Conservation (phyloP, 2,888 invertebrate species). For the Eupithecia tripunctaria region DNA sequence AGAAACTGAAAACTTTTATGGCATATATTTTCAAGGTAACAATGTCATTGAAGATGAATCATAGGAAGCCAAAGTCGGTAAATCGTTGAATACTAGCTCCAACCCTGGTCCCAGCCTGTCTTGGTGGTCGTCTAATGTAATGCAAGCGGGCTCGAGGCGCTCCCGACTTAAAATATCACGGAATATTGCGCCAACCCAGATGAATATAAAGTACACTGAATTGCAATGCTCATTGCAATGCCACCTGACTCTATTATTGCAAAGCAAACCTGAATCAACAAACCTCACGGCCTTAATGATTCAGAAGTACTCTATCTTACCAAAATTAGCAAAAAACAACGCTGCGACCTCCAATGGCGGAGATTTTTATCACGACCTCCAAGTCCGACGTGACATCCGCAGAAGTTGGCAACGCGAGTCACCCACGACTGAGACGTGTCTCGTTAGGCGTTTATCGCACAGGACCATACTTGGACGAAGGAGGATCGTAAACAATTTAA, state of each 20-base stretch:
- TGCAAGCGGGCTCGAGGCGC: conserved; percentile 70
- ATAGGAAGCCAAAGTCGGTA: neutral
- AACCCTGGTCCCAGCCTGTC: conserved; percentile 53
- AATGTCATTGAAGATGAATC: neutral
- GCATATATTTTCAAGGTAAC: neutral
- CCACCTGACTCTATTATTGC: conserved; percentile 33
- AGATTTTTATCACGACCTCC: conserved; percentile 66
- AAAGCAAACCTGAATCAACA: conserved; percentile 21
- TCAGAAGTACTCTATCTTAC: conserved; percentile 38
- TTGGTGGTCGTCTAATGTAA: conserved; percentile 76
- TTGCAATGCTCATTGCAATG: conserved; percentile 45
- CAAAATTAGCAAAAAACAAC: conserved; percentile 51
- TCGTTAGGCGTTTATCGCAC: conserved; percentile 66
- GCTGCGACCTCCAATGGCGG: conserved; percentile 54
- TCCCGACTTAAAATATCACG: conserved; percentile 76
- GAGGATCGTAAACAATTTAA: conserved; percentile 63
- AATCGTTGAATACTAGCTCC: conserved; percentile 15
- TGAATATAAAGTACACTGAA: conserved; percentile 59
- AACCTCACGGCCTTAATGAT: conserved; percentile 27
- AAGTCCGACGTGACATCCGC: conserved; percentile 62
- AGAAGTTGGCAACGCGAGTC: conserved; percentile 63
- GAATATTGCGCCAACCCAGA: conserved; percentile 64
- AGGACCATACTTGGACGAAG: conserved; percentile 64
- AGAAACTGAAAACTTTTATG: neutral
- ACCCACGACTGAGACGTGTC: conserved; percentile 74